Conservation (phyloP, 2,888 invertebrate genomes). For the Cerceris rybyensis region DNA sequence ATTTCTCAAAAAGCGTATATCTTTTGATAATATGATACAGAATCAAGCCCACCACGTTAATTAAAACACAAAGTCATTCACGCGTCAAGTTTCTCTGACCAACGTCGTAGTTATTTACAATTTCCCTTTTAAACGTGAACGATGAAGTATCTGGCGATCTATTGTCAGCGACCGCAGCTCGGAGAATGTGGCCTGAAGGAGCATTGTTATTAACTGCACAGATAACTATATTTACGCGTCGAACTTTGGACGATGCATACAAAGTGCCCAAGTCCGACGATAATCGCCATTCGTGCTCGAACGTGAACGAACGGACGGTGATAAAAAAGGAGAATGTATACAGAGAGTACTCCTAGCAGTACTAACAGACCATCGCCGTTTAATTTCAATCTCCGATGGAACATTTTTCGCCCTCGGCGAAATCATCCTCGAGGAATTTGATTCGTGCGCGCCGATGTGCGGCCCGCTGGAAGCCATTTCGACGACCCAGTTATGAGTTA, state of each 20-base stretch:
- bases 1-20: no score
- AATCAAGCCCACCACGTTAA: no score
- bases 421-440: slow-evolving; percentile 31
- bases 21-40: no score
- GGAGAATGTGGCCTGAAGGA: background rate
- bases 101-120: slow-evolving; percentile 2
- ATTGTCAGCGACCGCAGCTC: background rate
- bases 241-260: slow-evolving; percentile 9
- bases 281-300: background rate
- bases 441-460: slow-evolving; percentile 33
- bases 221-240: slow-evolving; percentile 5
- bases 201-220: slow-evolving; percentile 4
- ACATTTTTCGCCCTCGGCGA: slow-evolving; percentile 17
- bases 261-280: background rate
- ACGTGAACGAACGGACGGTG: background rate
- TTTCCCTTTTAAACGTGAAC: background rate
- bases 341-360: background rate
- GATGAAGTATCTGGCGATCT: background rate
- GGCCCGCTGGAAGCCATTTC: slow-evolving; percentile 25
- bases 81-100: background rate
- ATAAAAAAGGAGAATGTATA: background rate
- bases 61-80: background rate
- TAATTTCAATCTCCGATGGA: slow-evolving; percentile 8
- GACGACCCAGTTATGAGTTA: slow-evolving; percentile 53
- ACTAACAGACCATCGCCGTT: background rate